A percentile compares a stretch with the other conserved stretches of the same genome.
phyloP scores from a whole-genome alignment of 2,797 vertebrate species.

The Sebastes itinus region DNA sequence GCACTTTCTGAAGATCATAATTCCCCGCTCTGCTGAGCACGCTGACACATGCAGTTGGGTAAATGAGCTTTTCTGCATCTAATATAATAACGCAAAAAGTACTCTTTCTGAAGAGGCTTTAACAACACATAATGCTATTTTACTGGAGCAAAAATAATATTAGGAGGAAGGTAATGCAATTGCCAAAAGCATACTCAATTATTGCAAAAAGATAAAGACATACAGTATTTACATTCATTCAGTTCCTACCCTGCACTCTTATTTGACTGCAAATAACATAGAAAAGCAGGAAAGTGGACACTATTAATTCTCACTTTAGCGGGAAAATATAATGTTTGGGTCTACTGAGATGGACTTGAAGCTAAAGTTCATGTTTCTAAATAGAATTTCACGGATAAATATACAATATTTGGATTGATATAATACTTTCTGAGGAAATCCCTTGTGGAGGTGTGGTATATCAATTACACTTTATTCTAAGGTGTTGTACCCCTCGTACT shows the following conservation, averaged over 20 bases:
- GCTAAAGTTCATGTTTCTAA: neutral
- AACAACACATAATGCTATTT: neutral
- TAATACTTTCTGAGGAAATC: neutral
- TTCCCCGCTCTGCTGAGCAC: slow-evolving; percentile 17
- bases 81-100: slow-evolving; percentile 1
- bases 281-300: neutral
- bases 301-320: neutral
- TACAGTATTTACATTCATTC: neutral
- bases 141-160: neutral
- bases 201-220: neutral
- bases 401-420: neutral
- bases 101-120: neutral
- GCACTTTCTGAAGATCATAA: neutral
- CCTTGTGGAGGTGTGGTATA: neutral
- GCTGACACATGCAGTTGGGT: neutral
- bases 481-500: neutral
- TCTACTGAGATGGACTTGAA: neutral
- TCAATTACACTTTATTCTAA: neutral
- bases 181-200: neutral
- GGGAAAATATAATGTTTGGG: neutral
- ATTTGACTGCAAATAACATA: neutral
- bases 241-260: neutral
- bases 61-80: slow-evolving; percentile 16
- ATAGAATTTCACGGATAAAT: neutral
- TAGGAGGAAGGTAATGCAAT: neutral